phyloP scores from a whole-genome alignment of 2,797 vertebrate genomes.

The Danionella dracula region DNA sequence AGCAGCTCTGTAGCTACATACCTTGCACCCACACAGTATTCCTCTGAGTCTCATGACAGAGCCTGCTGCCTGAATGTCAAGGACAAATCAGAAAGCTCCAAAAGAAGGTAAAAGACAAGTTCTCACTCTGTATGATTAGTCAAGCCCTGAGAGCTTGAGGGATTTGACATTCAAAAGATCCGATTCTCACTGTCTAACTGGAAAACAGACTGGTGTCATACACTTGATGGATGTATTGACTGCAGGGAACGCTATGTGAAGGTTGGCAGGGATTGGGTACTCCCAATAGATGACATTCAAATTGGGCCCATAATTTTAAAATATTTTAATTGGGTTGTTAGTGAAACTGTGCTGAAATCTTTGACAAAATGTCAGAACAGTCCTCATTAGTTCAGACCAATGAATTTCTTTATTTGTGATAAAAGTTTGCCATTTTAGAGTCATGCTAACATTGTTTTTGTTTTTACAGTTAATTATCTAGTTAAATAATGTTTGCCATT shows the following conservation, averaged over 20 bases:
- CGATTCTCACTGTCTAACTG: constrained; percentile 1
- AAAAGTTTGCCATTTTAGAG: no score
- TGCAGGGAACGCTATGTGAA: neutral
- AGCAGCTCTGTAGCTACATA: neutral
- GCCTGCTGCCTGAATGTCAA: constrained; percentile 39
- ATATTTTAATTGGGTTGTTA: no score
- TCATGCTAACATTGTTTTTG: no score
- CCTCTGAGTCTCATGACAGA: constrained; percentile 8
- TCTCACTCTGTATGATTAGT: constrained; percentile 39
- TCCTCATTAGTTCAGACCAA: no score
- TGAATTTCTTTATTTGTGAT: no score
- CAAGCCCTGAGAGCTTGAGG: constrained; percentile 31
- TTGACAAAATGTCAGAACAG: no score
- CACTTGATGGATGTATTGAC: neutral
- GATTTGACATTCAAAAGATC: constrained; percentile 39
- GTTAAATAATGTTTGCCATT: no score
- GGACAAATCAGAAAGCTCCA: constrained; percentile 34
- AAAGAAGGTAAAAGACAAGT: constrained; percentile 39
- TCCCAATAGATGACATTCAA: no score
- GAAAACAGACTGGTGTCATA: neutral
- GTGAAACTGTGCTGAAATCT: no score
- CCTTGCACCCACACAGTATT: constrained; percentile 21
- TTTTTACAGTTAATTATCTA: no score
- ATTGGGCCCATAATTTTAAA: no score
- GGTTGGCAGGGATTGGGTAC: neutral